Percentiles rank a stretch among this genome's conserved stretches.
Conservation (phyloP, 1,140 invertebrate genomes). For the Nymphalis io region DNA sequence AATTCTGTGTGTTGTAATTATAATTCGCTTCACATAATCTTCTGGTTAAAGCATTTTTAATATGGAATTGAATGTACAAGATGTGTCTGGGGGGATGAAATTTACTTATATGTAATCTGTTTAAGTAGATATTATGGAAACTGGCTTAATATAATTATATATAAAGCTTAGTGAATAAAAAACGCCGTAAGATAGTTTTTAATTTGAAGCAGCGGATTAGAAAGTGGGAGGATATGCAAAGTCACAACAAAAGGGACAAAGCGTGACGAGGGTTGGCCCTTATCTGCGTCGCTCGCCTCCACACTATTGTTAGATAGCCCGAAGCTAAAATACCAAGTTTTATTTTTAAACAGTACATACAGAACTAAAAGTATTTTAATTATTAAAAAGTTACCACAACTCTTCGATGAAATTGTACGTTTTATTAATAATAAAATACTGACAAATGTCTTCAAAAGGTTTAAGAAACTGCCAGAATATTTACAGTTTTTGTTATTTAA, state of each 20-base stretch:
- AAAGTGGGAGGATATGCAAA: slow-evolving; percentile 10
- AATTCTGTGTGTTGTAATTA: no score
- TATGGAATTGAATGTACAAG: no score
- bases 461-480: no score
- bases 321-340: slow-evolving; percentile 12
- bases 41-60: no score
- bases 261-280: slow-evolving; percentile 24
- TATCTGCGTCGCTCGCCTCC: slow-evolving; percentile 15
- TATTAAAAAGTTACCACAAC: background rate
- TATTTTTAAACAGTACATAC: slow-evolving; percentile 11
- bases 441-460: background rate
- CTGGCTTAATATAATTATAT: background rate
- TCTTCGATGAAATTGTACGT: background rate
- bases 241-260: slow-evolving; percentile 21
- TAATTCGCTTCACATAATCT: no score
- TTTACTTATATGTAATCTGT: background rate
- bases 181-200: slow-evolving; percentile 14
- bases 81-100: no score
- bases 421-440: background rate
- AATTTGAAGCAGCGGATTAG: slow-evolving; percentile 17
- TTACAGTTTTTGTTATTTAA: no score
- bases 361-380: background rate
- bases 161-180: background rate
- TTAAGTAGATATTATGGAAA: background rate
- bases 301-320: slow-evolving; percentile 6